Evolutionary conservation across 2,888 invertebrate species (phyloP).

Genomic region (Anarsia innoxiella): DNA sequence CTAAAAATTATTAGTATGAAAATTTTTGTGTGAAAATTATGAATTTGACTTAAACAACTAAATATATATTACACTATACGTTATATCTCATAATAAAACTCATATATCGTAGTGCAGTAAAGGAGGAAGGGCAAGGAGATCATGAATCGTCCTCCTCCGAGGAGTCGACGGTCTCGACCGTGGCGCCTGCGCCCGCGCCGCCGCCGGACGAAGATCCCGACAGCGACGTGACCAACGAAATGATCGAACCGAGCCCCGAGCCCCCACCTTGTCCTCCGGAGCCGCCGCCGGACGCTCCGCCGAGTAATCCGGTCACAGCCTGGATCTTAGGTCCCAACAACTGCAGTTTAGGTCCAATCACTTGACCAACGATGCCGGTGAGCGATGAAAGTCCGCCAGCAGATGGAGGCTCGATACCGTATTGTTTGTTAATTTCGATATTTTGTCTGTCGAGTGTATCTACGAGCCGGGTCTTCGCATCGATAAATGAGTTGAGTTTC

Average conservation of each 20-base stretch:
- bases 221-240: slow-evolving; percentile 63
- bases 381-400: slow-evolving; percentile 75
- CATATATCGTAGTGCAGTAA: slow-evolving; percentile 19
- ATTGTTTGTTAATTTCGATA: slow-evolving; percentile 84
- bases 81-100: no score
- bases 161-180: slow-evolving; percentile 63
- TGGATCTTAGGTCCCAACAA: slow-evolving; percentile 80
- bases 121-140: slow-evolving; percentile 23
- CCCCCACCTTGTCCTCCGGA: slow-evolving; percentile 70
- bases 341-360: slow-evolving; percentile 82
- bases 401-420: slow-evolving; percentile 81
- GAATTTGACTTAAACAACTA: no score
- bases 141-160: slow-evolving; percentile 64
- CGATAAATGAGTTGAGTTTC: slow-evolving; percentile 89
- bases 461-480: slow-evolving; percentile 84
- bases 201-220: slow-evolving; percentile 71
- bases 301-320: slow-evolving; percentile 68
- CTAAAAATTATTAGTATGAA: no score
- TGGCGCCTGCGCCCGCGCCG: slow-evolving; percentile 40
- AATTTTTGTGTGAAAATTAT: no score
- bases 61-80: no score
- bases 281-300: slow-evolving; percentile 75
- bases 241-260: slow-evolving; percentile 54
- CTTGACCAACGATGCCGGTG: slow-evolving; percentile 79
- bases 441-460: slow-evolving; percentile 82